These are phyloP conservation scores for Varanus komodoensis DNA, from an alignment of 2,113 vertebrate genomes.

Conservation along the genomic window DNA sequence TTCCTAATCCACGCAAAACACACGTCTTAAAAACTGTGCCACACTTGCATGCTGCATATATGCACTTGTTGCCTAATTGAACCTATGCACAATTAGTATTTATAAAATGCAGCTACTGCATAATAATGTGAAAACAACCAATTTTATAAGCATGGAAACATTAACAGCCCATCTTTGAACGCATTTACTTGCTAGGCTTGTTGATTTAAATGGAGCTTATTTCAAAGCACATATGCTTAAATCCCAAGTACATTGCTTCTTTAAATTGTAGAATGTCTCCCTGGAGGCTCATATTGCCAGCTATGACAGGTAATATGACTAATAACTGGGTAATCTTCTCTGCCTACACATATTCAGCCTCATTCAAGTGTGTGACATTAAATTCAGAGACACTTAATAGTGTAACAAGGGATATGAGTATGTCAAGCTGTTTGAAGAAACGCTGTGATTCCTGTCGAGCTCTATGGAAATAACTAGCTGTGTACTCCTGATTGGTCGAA, in stretches of 20 bases:
- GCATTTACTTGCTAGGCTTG: not conserved
- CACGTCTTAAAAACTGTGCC: not conserved
- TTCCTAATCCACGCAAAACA: not conserved
- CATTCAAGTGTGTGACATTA: conserved; percentile 10
- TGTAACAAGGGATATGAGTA: not conserved
- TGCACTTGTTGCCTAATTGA: not conserved
- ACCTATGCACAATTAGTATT: not conserved
- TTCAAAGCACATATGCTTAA: not conserved
- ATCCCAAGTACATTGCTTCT: not conserved
- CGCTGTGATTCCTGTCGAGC: not conserved
- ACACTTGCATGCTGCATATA: not conserved
- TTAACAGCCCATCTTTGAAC: not conserved
- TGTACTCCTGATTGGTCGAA: not conserved
- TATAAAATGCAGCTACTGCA: not conserved
- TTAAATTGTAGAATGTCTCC: conserved; percentile 11
- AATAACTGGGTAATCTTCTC: conserved; percentile 20
- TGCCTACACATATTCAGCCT: conserved; percentile 2
- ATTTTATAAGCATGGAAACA: not conserved
- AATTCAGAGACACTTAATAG: conserved; percentile 9
- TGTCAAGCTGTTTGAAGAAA: not conserved
- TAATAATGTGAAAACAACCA: not conserved
- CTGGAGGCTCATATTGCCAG: not conserved
- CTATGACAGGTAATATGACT: conserved; percentile 28
- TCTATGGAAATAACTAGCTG: not conserved
- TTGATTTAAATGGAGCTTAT: not conserved